These are phyloP conservation scores for Kryptopterus vitreolus DNA, from an alignment of 2,797 vertebrate genomes.

Conservation along the genomic window DNA sequence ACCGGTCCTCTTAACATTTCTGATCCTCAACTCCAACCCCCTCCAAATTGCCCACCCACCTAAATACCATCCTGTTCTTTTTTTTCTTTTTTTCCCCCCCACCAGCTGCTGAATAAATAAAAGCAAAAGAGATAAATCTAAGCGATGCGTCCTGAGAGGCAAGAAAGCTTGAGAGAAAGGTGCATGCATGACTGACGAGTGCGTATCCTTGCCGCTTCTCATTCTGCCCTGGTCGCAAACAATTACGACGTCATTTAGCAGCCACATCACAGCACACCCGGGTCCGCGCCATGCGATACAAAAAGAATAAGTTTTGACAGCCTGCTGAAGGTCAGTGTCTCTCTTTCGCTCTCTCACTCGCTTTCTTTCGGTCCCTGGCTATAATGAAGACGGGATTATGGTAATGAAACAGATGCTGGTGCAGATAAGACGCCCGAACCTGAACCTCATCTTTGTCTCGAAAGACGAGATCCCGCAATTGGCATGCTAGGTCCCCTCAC, in stretches of 20 bases:
- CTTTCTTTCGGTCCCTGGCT: conserved; percentile 32
- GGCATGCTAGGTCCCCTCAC: conserved; percentile 68
- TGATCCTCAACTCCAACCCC: conserved; percentile 35
- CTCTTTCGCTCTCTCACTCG: conserved; percentile 33
- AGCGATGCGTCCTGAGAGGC: conserved; percentile 47
- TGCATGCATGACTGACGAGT: conserved; percentile 49
- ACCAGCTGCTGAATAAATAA: conserved; percentile 29
- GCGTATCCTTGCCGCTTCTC: conserved; percentile 53
- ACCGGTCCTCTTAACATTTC: conserved; percentile 34
- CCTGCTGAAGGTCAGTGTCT: conserved; percentile 65
- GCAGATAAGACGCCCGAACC: conserved; percentile 70
- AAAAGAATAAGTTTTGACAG: conserved; percentile 73
- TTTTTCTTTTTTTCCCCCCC: neutral
- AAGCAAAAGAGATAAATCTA: conserved; percentile 37
- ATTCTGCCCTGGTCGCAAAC: conserved; percentile 53
- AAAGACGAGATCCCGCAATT: conserved; percentile 64
- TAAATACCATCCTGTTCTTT: neutral
- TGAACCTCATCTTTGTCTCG: conserved; percentile 75
- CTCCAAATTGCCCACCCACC: neutral
- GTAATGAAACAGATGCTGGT: conserved; percentile 73
- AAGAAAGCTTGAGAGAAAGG: conserved; percentile 22
- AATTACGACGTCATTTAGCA: conserved; percentile 57
- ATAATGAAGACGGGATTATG: conserved; percentile 76
- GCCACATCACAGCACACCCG: conserved; percentile 54
- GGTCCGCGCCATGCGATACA: conserved; percentile 56